Evolutionary conservation across 2,113 vertebrate species (phyloP).

Genomic region (Nothoprocta perdicaria): DNA sequence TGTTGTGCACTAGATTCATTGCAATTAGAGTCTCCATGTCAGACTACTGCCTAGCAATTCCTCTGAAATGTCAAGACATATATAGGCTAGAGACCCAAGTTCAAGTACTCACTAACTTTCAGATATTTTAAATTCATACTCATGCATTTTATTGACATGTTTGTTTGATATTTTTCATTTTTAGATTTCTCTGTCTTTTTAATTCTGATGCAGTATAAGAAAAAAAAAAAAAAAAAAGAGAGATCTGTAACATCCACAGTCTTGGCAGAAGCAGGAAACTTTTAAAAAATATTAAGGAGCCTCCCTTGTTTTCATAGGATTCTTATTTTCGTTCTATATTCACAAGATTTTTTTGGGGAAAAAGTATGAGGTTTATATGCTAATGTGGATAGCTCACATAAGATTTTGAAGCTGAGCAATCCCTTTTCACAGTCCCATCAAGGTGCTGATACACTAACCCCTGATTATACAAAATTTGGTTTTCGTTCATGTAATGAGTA

Average conservation of each 20-base stretch:
- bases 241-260: not conserved
- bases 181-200: not conserved
- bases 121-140: not conserved
- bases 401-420: not conserved
- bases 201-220: not conserved
- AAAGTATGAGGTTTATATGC: not conserved
- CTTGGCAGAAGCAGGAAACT: not conserved
- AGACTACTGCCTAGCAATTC: not conserved
- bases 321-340: not conserved
- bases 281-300: not conserved
- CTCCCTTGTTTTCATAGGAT: not conserved
- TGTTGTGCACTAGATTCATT: not conserved
- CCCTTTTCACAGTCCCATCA: not conserved
- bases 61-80: not conserved
- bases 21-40: not conserved
- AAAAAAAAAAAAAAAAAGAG: not conserved
- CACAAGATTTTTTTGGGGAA: not conserved
- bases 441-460: not conserved
- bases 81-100: not conserved
- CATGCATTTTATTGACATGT: not conserved
- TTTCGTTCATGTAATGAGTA: not conserved
- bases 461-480: not conserved
- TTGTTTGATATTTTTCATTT: not conserved
- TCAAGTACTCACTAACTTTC: rapidly evolving
- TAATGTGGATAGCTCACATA: not conserved